Conservation (phyloP, 2,888 invertebrate species). For the Tricholauxania praeusta region DNA sequence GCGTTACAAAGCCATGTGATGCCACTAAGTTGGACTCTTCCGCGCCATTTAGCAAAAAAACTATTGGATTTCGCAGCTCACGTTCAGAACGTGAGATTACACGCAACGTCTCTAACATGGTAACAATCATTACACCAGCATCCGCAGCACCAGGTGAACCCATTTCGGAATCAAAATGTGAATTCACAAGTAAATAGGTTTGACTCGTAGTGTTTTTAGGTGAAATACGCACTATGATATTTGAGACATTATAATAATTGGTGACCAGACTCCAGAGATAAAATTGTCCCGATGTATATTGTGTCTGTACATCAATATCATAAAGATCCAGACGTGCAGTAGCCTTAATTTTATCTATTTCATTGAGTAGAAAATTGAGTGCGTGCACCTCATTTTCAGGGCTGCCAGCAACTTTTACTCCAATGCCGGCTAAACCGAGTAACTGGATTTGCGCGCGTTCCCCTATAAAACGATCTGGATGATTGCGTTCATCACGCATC, state of each 20-base stretch:
- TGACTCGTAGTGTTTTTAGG: slow-evolving; percentile 52
- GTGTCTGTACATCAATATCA: slow-evolving; percentile 61
- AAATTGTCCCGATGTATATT: slow-evolving; percentile 58
- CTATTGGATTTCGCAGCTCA: slow-evolving; percentile 70
- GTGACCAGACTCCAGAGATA: slow-evolving; percentile 54
- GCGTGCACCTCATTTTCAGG: slow-evolving; percentile 77
- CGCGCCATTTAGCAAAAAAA: slow-evolving; percentile 77
- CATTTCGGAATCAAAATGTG: slow-evolving; percentile 92
- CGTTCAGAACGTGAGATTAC: slow-evolving; percentile 63
- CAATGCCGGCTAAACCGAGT: slow-evolving; percentile 73
- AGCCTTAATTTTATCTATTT: slow-evolving; percentile 55
- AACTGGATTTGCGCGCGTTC: slow-evolving; percentile 76
- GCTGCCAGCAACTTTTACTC: slow-evolving; percentile 73
- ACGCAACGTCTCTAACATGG: slow-evolving; percentile 73
- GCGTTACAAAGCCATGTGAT: slow-evolving; percentile 76
- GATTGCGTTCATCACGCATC: slow-evolving; percentile 52
- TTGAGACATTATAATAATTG: slow-evolving; percentile 61
- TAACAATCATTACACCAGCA: slow-evolving; percentile 73
- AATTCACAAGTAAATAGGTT: slow-evolving; percentile 77
- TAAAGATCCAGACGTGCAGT: slow-evolving; percentile 57
- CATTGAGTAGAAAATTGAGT: slow-evolving; percentile 68
- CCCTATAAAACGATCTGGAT: slow-evolving; percentile 73
- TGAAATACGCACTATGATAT: slow-evolving; percentile 61
- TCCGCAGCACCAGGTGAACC: slow-evolving; percentile 79
- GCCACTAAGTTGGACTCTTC: slow-evolving; percentile 76